Conservation (phyloP, 2,888 invertebrate genomes). For the Patella caerulea region DNA sequence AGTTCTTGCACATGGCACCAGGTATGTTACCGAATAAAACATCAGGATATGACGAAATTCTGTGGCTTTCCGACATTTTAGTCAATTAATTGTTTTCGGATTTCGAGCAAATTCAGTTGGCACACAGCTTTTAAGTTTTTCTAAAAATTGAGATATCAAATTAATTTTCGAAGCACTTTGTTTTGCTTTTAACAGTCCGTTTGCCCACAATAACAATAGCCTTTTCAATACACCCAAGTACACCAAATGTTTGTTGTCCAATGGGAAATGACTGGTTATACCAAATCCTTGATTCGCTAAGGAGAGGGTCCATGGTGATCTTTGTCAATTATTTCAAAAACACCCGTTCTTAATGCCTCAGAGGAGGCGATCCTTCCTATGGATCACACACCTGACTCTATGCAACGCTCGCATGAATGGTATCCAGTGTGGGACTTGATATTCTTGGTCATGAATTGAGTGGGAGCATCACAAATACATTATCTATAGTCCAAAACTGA, state of each 20-base stretch:
- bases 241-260: not conserved
- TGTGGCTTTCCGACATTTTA: conserved; percentile 12
- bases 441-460: conserved; percentile 29
- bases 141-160: not conserved
- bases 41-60: not conserved
- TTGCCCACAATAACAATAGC: conserved; percentile 3
- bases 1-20: conserved; percentile 2
- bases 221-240: not conserved
- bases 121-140: not conserved
- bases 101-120: conserved; percentile 16
- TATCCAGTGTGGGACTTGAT: conserved; percentile 31
- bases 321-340: conserved; percentile 4
- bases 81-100: not conserved
- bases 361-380: no score
- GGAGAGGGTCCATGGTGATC: conserved; percentile 4
- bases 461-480: conserved; percentile 39
- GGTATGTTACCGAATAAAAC: not conserved
- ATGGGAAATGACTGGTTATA: conserved; percentile 9
- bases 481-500: not conserved
- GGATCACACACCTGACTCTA: not conserved
- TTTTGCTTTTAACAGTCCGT: not conserved
- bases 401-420: conserved; percentile 27
- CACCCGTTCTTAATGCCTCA: not conserved
- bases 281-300: not conserved
- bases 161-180: no score